phyloP scores from a whole-genome alignment of 2,113 vertebrate species.

The Mohoua ochrocephala region DNA sequence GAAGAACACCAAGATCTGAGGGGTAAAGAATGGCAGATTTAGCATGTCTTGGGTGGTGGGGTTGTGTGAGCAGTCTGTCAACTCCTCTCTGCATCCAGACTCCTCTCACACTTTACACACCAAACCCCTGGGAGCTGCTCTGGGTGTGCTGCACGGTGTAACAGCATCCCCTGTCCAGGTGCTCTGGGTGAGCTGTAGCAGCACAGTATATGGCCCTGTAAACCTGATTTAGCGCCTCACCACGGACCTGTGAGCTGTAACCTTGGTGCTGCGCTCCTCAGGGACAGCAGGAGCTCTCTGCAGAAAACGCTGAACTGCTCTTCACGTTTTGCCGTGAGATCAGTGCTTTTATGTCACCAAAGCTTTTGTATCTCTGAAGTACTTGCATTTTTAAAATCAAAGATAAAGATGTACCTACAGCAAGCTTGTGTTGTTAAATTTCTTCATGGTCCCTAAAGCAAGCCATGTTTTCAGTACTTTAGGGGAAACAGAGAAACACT shows the following conservation, averaged over 20 bases:
- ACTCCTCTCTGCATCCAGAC: not conserved
- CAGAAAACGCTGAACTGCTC: not conserved
- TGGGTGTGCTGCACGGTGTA: rapidly evolving
- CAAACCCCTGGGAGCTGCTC: not conserved
- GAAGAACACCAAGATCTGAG: no score
- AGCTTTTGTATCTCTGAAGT: not conserved
- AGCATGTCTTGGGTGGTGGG: not conserved
- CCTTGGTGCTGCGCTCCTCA: not conserved
- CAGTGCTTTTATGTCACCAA: not conserved
- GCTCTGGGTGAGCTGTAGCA: not conserved
- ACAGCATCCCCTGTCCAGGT: no score
- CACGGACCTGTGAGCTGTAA: not conserved
- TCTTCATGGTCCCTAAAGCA: not conserved
- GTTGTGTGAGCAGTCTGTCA: not conserved
- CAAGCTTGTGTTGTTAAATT: not conserved
- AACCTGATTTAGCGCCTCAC: not conserved
- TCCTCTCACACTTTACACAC: rapidly evolving
- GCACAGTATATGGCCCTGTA: not conserved
- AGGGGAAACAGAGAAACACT: not conserved
- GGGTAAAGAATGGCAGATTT: not conserved
- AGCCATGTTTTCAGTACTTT: not conserved
- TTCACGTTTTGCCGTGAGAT: rapidly evolving
- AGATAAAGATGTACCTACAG: not conserved
- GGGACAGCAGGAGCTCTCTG: not conserved
- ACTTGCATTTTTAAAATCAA: not conserved